Evolutionary conservation across 2,888 invertebrate species (phyloP), one percentile per base, ranked within the genome.

Genomic region (Limnephilus rhombicus): DNA sequence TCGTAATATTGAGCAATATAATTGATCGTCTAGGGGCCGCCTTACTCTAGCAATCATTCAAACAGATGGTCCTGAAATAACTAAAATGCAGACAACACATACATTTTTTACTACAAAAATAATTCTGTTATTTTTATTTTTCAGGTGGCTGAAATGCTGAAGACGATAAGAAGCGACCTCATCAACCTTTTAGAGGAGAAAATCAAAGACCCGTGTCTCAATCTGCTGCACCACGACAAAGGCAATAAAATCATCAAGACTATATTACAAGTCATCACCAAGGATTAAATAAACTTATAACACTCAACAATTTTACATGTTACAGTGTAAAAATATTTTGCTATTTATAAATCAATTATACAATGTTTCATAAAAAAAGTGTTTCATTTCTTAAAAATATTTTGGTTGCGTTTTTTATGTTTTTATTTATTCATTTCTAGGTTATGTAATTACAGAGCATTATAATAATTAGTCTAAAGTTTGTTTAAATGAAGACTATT

Each of bases 61-160:
- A 37, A 37, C 37, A 37, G 37, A 37, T 3, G 37, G 37, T 3
- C 37, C 37, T 37, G 37, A 37, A 37, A 37, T 37, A 45, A 2
- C 45, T 45, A 45, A 45, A 12, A 1, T 13, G 45, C 45, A 45
- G 45, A 1, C 0, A 45, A 45, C 45, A 45, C 45, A 45, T 12
- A 0, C 45, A 45, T 45, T 45, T 45, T 45, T 45, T 5, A 45
- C 45, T 12, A 49, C 15, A 0, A 49, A 13, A 49, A 15, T 9
- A 24, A 9, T 68, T 68, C 5, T 9, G 7, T 24, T 68, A 7
- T 7, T 68, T 68, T 24, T 24, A 1, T 18, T 82, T 89, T 81
- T 12, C 95, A 97, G 97, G 96, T 98, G n/a, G 98, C 98, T 0
- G 98, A 98, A 96, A 97, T 98, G 97, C 95, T 98, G 89, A 98